Base-by-base conservation (phyloP, 1,140 invertebrate genomes). In the Drosophila kepulauana region DNA sequence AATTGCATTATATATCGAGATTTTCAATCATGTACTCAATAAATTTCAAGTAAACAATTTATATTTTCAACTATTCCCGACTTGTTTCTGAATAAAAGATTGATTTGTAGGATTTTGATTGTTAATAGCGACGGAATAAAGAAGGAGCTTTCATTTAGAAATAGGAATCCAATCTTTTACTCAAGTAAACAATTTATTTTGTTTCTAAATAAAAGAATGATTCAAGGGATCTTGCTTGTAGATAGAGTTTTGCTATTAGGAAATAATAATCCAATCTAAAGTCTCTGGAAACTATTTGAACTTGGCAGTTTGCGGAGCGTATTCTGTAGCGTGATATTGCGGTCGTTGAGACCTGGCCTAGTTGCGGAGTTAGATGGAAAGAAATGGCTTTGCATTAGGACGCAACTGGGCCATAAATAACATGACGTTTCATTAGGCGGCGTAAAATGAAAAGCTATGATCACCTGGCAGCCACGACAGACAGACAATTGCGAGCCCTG, bases 401-500 rank as follows among this genome's bases (percentile, higher is more conserved):
- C 80, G 81, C 84, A 88, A 51, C 74, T 66, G 38, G 48, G 78
- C 61, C 80, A 88, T 88, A 88, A 87, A 88, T 88, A 89, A 88
- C 84, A 88, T 88, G 84, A 88, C 85, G 78, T 88, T 88, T 88
- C 84, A 88, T 88, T 88, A 88, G 84, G 73, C 54, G 41, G 46
- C 16, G 30, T 38, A 59, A 84, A 88, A 88, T 88, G 85, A 88
- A 88, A 88, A 88, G 74, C 84, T 89, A 88, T 81, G 84, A 89
- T 88, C 74, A 79, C 66, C 73, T 58, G 76, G 77, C 57, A 45
- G 49, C 64, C 59, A 46, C 10, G 1, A 30, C 20, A 51, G 3
- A 41, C 20, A 51, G 7, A 41, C 20, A 66, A 11, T 52, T 28
- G 46, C 13, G 6, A n/a, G 15, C 25, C 35, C 7, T 10, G 6